Evolutionary conservation across 2,797 vertebrate genomes (phyloP).

Genomic region (Enteromius afrohamiltoni): DNA sequence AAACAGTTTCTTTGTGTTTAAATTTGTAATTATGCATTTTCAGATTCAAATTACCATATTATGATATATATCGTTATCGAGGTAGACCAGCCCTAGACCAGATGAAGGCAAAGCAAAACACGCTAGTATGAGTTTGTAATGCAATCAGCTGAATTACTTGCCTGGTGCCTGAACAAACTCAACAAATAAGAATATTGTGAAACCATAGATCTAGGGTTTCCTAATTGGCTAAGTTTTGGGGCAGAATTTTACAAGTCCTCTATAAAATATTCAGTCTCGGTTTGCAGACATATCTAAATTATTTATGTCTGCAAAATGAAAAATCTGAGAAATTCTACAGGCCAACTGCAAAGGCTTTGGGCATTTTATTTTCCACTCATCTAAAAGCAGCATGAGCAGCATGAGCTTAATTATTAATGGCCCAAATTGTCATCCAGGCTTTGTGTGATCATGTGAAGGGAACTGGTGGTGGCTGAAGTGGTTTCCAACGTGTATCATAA

Average conservation of each 20-base stretch:
- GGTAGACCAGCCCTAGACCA: neutral
- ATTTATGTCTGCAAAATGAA: constrained; percentile 64
- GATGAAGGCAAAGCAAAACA: neutral
- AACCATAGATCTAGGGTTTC: constrained; percentile 29
- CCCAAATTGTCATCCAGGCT: constrained; percentile 39
- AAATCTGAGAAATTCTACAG: constrained; percentile 49
- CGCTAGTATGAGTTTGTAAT: neutral
- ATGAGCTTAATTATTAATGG: constrained; percentile 53
- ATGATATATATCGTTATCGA: too few relatives aligned
- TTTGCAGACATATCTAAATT: constrained; percentile 59
- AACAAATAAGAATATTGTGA: constrained; percentile 22
- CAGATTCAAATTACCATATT: too few relatives aligned
- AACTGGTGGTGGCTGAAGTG: neutral
- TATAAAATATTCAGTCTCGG: constrained; percentile 64
- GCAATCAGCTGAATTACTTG: neutral
- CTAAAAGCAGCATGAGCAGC: too few relatives aligned
- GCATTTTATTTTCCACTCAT: constrained; percentile 55
- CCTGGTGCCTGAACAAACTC: neutral
- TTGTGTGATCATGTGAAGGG: constrained; percentile 36
- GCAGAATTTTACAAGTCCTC: constrained; percentile 45
- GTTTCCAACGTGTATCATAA: constrained; percentile 1
- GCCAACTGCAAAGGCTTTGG: constrained; percentile 44
- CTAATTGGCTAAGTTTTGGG: constrained; percentile 58
- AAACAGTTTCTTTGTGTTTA: too few relatives aligned
- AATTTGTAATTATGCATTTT: too few relatives aligned